These are phyloP conservation scores for Volucella zonaria DNA, from an alignment of 2,888 invertebrate genomes.

Conservation along the genomic window DNA sequence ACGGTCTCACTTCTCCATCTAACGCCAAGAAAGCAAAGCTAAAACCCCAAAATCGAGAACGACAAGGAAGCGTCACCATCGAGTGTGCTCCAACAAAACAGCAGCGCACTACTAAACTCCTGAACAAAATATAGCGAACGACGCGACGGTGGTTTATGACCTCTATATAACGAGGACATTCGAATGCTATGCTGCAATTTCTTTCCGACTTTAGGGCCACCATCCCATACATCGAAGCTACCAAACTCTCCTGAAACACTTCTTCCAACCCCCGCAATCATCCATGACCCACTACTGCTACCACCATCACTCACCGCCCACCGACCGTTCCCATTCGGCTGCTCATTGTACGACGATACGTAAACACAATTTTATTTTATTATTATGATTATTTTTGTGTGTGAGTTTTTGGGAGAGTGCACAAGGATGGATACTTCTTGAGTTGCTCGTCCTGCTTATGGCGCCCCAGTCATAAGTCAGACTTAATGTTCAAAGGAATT, in stretches of 20 bases:
- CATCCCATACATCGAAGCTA: conserved; percentile 37
- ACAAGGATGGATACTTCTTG: conserved; percentile 65
- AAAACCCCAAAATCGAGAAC: conserved; percentile 33
- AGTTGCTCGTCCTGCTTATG: conserved; percentile 47
- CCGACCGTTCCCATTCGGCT: not conserved
- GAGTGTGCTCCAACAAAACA: conserved; percentile 30
- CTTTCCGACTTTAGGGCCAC: conserved; percentile 67
- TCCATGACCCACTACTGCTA: conserved; percentile 35
- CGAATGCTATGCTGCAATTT: conserved; percentile 75
- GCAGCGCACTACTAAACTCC: conserved; percentile 20
- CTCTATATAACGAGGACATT: conserved; percentile 73
- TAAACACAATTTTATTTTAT: conserved; percentile 77
- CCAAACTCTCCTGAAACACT: no score
- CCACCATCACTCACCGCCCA: not conserved
- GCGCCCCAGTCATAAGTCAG: conserved; percentile 76
- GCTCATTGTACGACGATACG: conserved; percentile 63
- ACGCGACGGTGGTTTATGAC: conserved; percentile 73
- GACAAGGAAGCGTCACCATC: conserved; percentile 47
- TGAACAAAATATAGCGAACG: conserved; percentile 49
- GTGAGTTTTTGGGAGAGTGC: conserved; percentile 58
- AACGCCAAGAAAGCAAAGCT: conserved; percentile 7
- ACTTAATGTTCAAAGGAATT: conserved; percentile 76
- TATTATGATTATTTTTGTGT: conserved; percentile 77
- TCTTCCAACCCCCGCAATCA: conserved; percentile 60
- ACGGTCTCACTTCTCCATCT: not conserved